A percentile compares a stretch with the other conserved stretches of the same genome.
phyloP scores from a whole-genome alignment of 2,113 vertebrate genomes.

The Speoplatyrhinus poulsoni region DNA sequence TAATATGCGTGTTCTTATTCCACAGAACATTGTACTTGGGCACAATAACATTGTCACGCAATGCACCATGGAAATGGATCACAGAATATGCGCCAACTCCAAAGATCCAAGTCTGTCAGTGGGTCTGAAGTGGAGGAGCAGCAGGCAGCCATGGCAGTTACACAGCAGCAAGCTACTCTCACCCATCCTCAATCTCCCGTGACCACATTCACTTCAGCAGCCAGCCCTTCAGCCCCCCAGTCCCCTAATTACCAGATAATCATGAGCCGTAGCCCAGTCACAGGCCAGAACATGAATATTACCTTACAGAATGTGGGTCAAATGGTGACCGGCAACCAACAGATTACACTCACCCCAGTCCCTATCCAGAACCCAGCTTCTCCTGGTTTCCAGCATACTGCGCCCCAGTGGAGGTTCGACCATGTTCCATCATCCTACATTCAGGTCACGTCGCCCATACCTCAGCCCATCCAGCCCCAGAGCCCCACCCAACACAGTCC shows the following conservation, averaged over 20 bases:
- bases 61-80: conserved; percentile 98
- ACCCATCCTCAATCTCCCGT: conserved; percentile 88
- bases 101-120: conserved; percentile 87
- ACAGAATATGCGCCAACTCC: conserved; percentile 90
- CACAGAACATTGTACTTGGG: conserved; percentile 53
- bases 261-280: conserved; percentile 89
- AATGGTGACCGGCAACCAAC: conserved; percentile 84
- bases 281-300: conserved; percentile 92
- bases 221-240: conserved; percentile 88
- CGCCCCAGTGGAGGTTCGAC: conserved; percentile 86
- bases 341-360: conserved; percentile 86
- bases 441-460: conserved; percentile 87
- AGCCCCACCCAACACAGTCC: conserved; percentile 89
- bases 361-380: conserved; percentile 84
- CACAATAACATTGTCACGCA: conserved; percentile 75
- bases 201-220: conserved; percentile 84
- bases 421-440: conserved; percentile 87
- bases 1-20: conserved; percentile 20
- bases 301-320: conserved; percentile 88
- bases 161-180: conserved; percentile 72
- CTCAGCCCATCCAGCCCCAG: conserved; percentile 86
- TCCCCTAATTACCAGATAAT: conserved; percentile 92
- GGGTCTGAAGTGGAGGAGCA: conserved; percentile 89
- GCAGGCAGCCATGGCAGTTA: conserved; percentile 75
- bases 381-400: conserved; percentile 87